phyloP scores from a whole-genome alignment of 2,888 invertebrate species.

The Aphodius granarius region DNA sequence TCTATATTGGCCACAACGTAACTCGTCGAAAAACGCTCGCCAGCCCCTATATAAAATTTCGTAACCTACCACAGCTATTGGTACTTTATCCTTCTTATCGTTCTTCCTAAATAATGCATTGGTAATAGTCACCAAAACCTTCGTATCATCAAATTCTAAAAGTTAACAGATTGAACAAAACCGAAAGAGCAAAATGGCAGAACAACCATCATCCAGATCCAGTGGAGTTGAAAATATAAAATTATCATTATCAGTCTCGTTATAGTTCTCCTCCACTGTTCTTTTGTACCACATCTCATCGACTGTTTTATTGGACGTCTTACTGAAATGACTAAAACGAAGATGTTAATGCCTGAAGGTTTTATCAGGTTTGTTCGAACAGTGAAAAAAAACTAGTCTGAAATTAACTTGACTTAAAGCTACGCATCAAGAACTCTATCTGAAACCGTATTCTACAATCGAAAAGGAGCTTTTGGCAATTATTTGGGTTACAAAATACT shows the following conservation, averaged over 20 bases:
- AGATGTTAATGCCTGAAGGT: too few relatives aligned
- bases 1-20: constrained; percentile 53
- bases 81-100: constrained; percentile 63
- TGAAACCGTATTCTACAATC: constrained; percentile 22
- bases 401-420: too few relatives aligned
- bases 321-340: constrained; percentile 66
- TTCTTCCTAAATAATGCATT: constrained; percentile 74
- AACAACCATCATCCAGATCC: constrained; percentile 46
- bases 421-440: constrained; percentile 31
- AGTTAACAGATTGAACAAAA: background rate
- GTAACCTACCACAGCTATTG: constrained; percentile 72
- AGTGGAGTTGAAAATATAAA: constrained; percentile 81
- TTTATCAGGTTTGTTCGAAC: too few relatives aligned
- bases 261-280: constrained; percentile 81
- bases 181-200: background rate
- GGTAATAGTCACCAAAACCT: constrained; percentile 70
- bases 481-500: constrained; percentile 23
- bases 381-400: background rate
- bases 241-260: constrained; percentile 65
- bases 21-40: constrained; percentile 75
- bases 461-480: constrained; percentile 30
- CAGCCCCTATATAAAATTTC: constrained; percentile 82
- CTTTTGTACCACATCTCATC: constrained; percentile 89
- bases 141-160: constrained; percentile 31
- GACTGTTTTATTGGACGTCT: constrained; percentile 71